Base-by-base conservation (phyloP, 2,888 invertebrate genomes). In the Hemicrepidius hirtus region DNA sequence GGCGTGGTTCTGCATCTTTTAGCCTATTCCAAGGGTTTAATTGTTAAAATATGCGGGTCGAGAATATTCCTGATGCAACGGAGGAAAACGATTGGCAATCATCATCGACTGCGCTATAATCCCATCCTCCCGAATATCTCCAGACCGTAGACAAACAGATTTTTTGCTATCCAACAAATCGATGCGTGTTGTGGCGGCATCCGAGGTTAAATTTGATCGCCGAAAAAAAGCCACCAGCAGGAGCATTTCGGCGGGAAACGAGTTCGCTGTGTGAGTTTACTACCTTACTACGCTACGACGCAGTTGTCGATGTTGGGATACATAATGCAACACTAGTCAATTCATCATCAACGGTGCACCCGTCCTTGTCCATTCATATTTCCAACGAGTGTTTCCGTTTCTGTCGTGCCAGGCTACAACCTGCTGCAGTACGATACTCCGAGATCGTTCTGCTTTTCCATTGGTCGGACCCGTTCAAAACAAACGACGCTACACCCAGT, bases 401-500 rank as follows among this genome's bases (percentile, higher is more conserved):
- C 70, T 24, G 62, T 74, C 69, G 40, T 9, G 32, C 37, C 37
- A 41, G 46, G 57, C 68, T 70, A 70, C 73, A 62, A 74, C 73
- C 70, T 70, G 70, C 70, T 74, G 70, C 73, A 74, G 70, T 68
- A 46, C 60, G 50, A 62, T 59, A 67, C 66, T 71, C 64, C 50
- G 71, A 53, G 71, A 68, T 24, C 6, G 37, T 28, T 40, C 37
- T 18, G 72, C 49, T 5, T 28, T 40, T 50, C 44, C 10, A 74
- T 74, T 74, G 74, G 74, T 59, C 59, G 62, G 60, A 63, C 53
- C 37, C 41, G 13, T 64, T 62, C 74, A 74, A 74, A 74, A 74
- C 71, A 76, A 76, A 71, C 71, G 68, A 71, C 75, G 73, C 73
- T 65, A 69, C 73, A 69, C 73, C 73, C 73, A 73, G 68, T 68